These are phyloP conservation scores for Chloroclystis v-ata DNA, from an alignment of 2,888 invertebrate genomes.

Conservation along the genomic window DNA sequence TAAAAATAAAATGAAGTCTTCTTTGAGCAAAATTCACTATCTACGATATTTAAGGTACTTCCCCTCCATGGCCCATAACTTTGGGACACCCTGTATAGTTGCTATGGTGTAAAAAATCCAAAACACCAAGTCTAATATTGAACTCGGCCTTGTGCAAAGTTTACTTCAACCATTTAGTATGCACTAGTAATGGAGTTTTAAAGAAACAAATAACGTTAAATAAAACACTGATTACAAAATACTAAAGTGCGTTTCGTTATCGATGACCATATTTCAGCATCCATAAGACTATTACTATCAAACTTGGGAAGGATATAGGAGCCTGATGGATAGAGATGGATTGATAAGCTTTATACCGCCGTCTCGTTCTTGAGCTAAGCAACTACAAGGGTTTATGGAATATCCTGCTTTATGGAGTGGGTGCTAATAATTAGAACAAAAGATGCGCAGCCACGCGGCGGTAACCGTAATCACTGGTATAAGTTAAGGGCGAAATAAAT, in stretches of 20 bases:
- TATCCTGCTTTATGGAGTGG: slow-evolving; percentile 51
- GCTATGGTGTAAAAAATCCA: too few relatives aligned
- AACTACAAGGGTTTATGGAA: slow-evolving; percentile 48
- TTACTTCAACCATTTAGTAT: too few relatives aligned
- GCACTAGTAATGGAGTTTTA: too few relatives aligned
- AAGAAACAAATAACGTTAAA: too few relatives aligned
- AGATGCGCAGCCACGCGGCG: slow-evolving; percentile 72
- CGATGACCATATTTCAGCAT: slow-evolving; percentile 3
- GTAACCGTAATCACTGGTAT: slow-evolving; percentile 48
- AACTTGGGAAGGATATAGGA: slow-evolving; percentile 36
- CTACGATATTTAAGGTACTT: too few relatives aligned
- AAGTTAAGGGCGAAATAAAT: slow-evolving; percentile 37
- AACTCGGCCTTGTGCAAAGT: too few relatives aligned
- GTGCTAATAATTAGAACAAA: slow-evolving; percentile 70
- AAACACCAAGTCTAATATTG: too few relatives aligned
- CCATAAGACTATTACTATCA: slow-evolving; percentile 40
- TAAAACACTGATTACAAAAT: too few relatives aligned
- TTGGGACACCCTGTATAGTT: too few relatives aligned
- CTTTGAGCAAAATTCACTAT: too few relatives aligned
- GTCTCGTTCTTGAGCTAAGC: slow-evolving; percentile 43
- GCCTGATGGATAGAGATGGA: slow-evolving; percentile 32
- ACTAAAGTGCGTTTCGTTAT: slow-evolving; percentile 1
- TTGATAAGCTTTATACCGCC: slow-evolving; percentile 27
- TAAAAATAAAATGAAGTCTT: too few relatives aligned
- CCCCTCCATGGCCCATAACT: too few relatives aligned